These are phyloP conservation scores for Rhagophthalmus giganteus DNA, from an alignment of 2,888 invertebrate species.

Conservation along the genomic window DNA sequence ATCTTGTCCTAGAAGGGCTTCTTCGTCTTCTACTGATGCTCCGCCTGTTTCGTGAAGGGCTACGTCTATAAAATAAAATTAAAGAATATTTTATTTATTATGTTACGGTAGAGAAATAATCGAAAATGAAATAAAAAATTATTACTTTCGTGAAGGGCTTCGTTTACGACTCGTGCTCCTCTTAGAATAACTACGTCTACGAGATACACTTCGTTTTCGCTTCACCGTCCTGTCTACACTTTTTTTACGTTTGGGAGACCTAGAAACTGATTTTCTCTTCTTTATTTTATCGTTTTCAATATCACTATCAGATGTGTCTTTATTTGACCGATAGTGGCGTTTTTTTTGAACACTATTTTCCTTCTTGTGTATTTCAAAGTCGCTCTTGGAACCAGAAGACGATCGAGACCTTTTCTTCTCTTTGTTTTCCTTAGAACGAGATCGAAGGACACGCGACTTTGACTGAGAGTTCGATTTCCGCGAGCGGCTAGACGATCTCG, in stretches of 20 bases:
- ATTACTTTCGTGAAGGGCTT: slow-evolving; percentile 49
- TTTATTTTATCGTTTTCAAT: slow-evolving; percentile 53
- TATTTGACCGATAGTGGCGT: slow-evolving; percentile 84
- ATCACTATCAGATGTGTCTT: slow-evolving; percentile 74
- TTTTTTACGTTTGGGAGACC: slow-evolving; percentile 45
- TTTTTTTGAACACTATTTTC: slow-evolving; percentile 84
- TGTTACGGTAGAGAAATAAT: too few relatives aligned
- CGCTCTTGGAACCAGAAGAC: slow-evolving; percentile 50
- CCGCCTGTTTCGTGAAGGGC: slow-evolving; percentile 9
- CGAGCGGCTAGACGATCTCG: slow-evolving; percentile 38
- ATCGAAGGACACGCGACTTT: slow-evolving; percentile 35
- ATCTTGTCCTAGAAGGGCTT: slow-evolving; percentile 46
- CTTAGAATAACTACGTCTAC: slow-evolving; percentile 41
- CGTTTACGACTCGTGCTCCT: slow-evolving; percentile 51
- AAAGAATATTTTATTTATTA: too few relatives aligned
- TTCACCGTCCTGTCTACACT: slow-evolving; percentile 58
- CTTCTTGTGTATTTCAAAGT: slow-evolving; percentile 75
- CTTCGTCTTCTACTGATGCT: slow-evolving; percentile 25
- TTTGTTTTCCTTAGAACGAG: slow-evolving; percentile 35
- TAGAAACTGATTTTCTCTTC: slow-evolving; percentile 46
- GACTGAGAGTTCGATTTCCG: slow-evolving; percentile 42
- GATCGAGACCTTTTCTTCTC: slow-evolving; percentile 35
- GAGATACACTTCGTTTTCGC: slow-evolving; percentile 52
- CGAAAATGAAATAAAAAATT: slow-evolving; percentile 19
- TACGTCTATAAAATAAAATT: slow-evolving; percentile 10